Base-by-base conservation (phyloP, 2,113 vertebrate species). In the Panthera uncia region DNA sequence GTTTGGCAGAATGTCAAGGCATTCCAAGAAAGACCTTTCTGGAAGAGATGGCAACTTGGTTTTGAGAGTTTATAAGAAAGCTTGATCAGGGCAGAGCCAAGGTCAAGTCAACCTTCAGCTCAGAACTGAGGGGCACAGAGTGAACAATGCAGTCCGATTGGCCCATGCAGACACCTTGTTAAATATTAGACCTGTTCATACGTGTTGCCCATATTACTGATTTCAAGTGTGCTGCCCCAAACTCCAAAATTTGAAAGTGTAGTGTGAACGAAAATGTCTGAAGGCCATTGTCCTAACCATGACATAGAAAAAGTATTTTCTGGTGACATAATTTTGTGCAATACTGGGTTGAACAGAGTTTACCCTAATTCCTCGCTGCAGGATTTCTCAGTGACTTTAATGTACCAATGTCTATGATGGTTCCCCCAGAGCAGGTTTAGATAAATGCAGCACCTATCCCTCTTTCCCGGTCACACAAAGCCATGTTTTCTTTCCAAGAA, bases 251-350 rank as follows among this genome's bases (percentile, higher is more conserved):
- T 83, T 86, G n/a, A 83, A 97, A 97, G 71, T 84, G 57, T 61
- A 27, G 52, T 52, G 18, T 95, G 97, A 90, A 91, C 55, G 84
- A 81, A 66, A 27, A 74, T 8, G 2, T 65, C 94, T 48, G 48
- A 95, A 50, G 97, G 63, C 94, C 90, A 92, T 95, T 90, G 92
- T 97, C 68, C 82, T 84, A 25, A 80, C 83, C 68, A 31, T 96
- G 84, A 81, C 57, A 48, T 27, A 73, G 93, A 95, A 96, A 96
- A 73, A 96, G 19, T 96, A 87, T 98, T 91, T 92, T 50, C 45
- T 94, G 79, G 79, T 84, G 90, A 96, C 83, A 61, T 86, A 96
- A 95, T 89, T 93, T 91, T 94, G 89, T 93, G 94, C 19, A 95
- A 83, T 95, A 38, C 48, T 76, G 79, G 29, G 48, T 69, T 89